Base-by-base conservation (phyloP, 37 sponge, comb jelly and placozoan genomes). In the Ianthella basta region DNA sequence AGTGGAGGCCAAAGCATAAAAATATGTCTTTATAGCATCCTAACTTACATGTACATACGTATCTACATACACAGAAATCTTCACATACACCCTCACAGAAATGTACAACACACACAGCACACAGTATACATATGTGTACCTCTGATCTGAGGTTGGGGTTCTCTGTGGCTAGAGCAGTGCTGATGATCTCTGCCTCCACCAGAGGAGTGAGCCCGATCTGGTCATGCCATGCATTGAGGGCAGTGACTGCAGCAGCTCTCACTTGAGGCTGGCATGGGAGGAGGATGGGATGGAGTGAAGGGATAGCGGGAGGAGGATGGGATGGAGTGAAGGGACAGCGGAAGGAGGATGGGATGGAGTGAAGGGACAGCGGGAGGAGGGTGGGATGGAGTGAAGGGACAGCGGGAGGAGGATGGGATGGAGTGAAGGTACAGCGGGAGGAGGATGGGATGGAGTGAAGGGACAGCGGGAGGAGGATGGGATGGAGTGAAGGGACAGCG, bases 111-210 rank as follows among this genome's bases (percentile, higher is more conserved):
- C 25, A 15, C 37, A 81, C 41, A 23, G 63, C 32, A 84, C 79
- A n/a, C n/a, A n/a, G n/a, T n/a, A n/a, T n/a, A n/a, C n/a, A n/a
- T n/a, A n/a, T n/a, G n/a, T n/a, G 27, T 64, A 89, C 92, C 80
- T 94, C 96, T 30, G 93, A 55, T 85, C 89, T 87, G 29, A 90
- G 87, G 86, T 90, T 93, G 21, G 96, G 96, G 83, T 89, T 96
- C 80, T 96, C 96, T 53, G 85, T 94, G 55, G 80, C 74, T 18
- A 96, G 87, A 24, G 92, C 91, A 0, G 82, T 72, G 30, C 78
- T 56, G 55, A 96, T n/a, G 34, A 91, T 54, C 66, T 96, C 96
- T 21, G 72, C 80, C 44, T 96, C 96, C 35, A 94, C 79, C 37
- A 96, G 55, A 37, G 85, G 74, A 39, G 35, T 44, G 60, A 96